Percentiles rank a stretch among this genome's conserved stretches.
Conservation (phyloP, 1,140 invertebrate species). For the Oedothorax gibbosus region DNA sequence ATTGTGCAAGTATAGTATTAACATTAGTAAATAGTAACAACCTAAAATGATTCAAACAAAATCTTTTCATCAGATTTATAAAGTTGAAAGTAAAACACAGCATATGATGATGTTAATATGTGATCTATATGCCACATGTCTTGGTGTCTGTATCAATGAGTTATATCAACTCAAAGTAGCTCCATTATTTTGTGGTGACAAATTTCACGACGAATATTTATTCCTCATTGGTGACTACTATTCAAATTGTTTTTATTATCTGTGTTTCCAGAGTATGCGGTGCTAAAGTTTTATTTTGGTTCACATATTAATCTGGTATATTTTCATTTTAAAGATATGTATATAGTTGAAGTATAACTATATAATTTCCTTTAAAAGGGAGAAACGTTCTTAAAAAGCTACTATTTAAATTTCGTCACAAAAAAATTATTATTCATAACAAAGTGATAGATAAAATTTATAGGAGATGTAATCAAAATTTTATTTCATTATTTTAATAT, state of each 20-base stretch:
- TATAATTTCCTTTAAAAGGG: too few species aligned
- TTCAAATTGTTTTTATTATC: constrained; percentile 31
- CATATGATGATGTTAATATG: constrained; percentile 20
- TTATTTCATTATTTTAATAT: too few species aligned
- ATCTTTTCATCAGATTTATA: not conserved
- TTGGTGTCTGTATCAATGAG: constrained; percentile 17
- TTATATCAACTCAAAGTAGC: constrained; percentile 14
- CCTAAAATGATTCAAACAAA: not conserved
- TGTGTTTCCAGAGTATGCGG: not conserved
- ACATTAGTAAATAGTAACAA: constrained; percentile 17
- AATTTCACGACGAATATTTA: constrained; percentile 7
- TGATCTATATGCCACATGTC: constrained; percentile 15
- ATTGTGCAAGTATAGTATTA: constrained; percentile 7
- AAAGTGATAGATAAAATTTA: too few species aligned
- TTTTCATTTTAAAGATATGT: too few species aligned
- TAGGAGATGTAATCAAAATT: too few species aligned
- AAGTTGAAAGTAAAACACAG: not conserved
- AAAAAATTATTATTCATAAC: too few species aligned
- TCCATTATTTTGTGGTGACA: constrained; percentile 25
- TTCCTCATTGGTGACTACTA: constrained; percentile 26
- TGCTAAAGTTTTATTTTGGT: too few species aligned
- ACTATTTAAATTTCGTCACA: too few species aligned
- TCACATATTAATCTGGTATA: too few species aligned
- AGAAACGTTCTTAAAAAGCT: too few species aligned
- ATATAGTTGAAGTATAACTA: too few species aligned